Percentiles rank a stretch among this genome's conserved stretches.
These are phyloP conservation scores for Philypnodon macrostomus DNA, from an alignment of 2,797 vertebrate species.

Conservation along the genomic window DNA sequence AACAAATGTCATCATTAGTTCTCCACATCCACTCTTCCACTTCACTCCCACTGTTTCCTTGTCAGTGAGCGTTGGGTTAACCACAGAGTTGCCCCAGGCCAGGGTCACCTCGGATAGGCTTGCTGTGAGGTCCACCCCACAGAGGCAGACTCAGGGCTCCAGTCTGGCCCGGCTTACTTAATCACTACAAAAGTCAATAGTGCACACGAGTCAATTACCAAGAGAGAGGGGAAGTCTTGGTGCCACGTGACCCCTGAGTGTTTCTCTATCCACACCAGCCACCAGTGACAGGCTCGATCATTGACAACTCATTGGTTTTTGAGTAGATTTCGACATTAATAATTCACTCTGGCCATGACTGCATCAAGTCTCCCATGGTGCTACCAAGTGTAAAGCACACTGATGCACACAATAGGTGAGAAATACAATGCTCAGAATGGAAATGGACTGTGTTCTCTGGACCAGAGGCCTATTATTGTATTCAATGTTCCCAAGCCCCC, in stretches of 20 bases:
- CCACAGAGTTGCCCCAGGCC: constrained; percentile 35
- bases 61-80: constrained; percentile 39
- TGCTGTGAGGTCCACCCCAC: constrained; percentile 42
- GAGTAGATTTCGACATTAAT: constrained; percentile 72
- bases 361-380: constrained; percentile 47
- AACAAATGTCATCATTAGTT: too few species aligned
- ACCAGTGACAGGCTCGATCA: constrained; percentile 71
- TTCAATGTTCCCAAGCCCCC: too few species aligned
- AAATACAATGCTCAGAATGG: constrained; percentile 51
- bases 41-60: constrained; percentile 46
- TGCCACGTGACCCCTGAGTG: constrained; percentile 43
- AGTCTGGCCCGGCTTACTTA: constrained; percentile 51
- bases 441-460: constrained; percentile 47
- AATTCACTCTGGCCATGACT: constrained; percentile 63
- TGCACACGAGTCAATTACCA: constrained; percentile 66
- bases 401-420: constrained; percentile 20
- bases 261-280: constrained; percentile 48
- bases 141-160: constrained; percentile 48
- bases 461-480: too few species aligned
- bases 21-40: constrained; percentile 28
- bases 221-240: constrained; percentile 40
- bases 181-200: constrained; percentile 74
- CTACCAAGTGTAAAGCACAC: constrained; percentile 29
- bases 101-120: constrained; percentile 41
- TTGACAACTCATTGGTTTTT: constrained; percentile 67